phyloP scores from a whole-genome alignment of 2,888 invertebrate species.

The Tiphia femorata region DNA sequence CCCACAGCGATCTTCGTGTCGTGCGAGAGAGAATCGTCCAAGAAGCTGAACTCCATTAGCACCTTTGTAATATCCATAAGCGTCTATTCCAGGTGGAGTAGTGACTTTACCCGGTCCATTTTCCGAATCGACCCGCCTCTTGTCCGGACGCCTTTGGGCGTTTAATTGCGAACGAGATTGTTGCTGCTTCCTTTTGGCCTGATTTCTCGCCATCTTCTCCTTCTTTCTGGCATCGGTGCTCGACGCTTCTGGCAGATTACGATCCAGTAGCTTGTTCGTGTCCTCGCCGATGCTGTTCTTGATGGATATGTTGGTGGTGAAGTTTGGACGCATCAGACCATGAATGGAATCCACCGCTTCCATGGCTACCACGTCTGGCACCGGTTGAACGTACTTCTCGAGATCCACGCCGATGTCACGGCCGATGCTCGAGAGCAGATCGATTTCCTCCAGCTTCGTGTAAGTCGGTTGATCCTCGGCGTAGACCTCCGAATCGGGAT shows the following conservation, averaged over 20 bases:
- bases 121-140: slow-evolving; percentile 53
- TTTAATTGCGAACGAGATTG: slow-evolving; percentile 48
- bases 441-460: slow-evolving; percentile 62
- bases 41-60: too few relatives aligned
- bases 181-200: slow-evolving; percentile 69
- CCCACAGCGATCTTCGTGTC: too few relatives aligned
- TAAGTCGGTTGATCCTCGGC: slow-evolving; percentile 53
- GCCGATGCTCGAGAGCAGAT: slow-evolving; percentile 63
- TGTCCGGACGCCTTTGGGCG: slow-evolving; percentile 53
- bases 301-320: background rate
- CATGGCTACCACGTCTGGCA: slow-evolving; percentile 66
- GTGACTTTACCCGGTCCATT: slow-evolving; percentile 46
- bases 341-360: slow-evolving; percentile 38
- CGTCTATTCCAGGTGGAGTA: background rate
- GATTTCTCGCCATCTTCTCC: slow-evolving; percentile 71
- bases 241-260: slow-evolving; percentile 56
- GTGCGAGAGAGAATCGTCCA: too few relatives aligned
- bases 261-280: slow-evolving; percentile 60
- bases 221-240: slow-evolving; percentile 71
- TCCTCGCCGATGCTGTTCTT: slow-evolving; percentile 50
- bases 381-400: slow-evolving; percentile 63
- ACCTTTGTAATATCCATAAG: too few relatives aligned
- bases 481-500: slow-evolving; percentile 45
- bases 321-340: background rate
- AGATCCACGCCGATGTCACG: slow-evolving; percentile 61